A percentile compares a stretch with the other conserved stretches of the same genome.
Evolutionary conservation across 2,888 invertebrate genomes (phyloP).

Genomic region (Brachyptera putata): DNA sequence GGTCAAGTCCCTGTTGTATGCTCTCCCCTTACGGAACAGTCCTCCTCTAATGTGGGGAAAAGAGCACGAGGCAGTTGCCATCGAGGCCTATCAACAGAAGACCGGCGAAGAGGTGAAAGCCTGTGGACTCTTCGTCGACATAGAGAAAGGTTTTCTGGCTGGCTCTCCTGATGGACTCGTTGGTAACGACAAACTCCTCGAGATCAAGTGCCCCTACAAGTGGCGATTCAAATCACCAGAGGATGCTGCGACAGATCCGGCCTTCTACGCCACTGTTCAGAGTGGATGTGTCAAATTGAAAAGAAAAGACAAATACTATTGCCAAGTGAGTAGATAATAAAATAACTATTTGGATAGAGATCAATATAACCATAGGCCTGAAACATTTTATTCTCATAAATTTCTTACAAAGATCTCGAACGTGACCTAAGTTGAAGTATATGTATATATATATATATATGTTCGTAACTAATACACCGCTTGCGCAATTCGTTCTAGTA

Average conservation of each 20-base stretch:
- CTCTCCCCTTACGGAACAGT: background rate
- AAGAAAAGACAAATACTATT: background rate
- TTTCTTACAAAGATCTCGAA: no score
- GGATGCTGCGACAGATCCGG: background rate
- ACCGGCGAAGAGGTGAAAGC: no score
- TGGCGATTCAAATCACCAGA: background rate
- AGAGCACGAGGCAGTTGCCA: background rate
- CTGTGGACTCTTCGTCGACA: background rate
- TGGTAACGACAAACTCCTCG: background rate
- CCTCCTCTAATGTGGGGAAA: background rate
- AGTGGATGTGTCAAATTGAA: background rate
- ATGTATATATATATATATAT: no score
- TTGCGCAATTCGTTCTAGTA: background rate
- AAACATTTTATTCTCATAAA: no score
- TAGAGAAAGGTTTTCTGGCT: background rate
- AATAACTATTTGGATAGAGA: background rate
- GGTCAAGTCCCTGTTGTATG: background rate
- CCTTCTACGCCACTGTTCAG: background rate
- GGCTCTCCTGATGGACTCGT: background rate
- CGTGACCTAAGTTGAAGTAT: no score
- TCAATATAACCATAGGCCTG: no score
- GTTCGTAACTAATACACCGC: no score
- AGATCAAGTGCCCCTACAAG: background rate
- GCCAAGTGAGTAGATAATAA: background rate
- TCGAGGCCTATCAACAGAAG: no score